phyloP scores from a whole-genome alignment of 2,888 invertebrate genomes.

The Drosophila austrosaltans region DNA sequence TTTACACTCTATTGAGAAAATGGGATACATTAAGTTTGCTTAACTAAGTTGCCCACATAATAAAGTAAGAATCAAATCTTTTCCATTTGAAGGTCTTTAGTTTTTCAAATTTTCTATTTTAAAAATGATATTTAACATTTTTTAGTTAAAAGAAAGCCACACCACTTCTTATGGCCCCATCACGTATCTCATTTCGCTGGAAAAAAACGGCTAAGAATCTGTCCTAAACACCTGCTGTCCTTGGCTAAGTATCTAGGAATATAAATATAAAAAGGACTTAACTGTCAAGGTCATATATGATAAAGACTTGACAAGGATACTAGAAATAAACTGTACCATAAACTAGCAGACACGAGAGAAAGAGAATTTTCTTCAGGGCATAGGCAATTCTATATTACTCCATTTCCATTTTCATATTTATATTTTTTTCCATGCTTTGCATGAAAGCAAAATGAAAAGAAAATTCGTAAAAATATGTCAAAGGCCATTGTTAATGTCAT shows the following conservation, averaged over 20 bases:
- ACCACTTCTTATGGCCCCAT: background rate
- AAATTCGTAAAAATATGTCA: constrained; percentile 69
- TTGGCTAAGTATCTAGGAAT: background rate
- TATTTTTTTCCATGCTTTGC: background rate
- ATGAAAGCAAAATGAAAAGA: constrained; percentile 67
- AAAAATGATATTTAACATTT: too few species aligned
- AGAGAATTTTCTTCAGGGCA: background rate
- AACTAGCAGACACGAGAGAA: too few species aligned
- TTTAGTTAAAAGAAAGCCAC: too few species aligned
- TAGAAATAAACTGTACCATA: too few species aligned
- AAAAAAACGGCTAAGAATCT: too few species aligned
- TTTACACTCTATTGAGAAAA: background rate
- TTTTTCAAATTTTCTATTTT: too few species aligned
- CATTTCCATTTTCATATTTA: background rate
- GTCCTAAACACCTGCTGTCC: background rate
- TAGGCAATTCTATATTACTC: background rate
- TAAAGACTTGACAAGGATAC: too few species aligned
- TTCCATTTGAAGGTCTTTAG: too few species aligned
- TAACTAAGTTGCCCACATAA: too few species aligned
- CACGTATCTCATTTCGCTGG: background rate
- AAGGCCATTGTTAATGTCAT: constrained; percentile 68
- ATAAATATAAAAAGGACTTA: background rate
- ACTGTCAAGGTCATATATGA: background rate
- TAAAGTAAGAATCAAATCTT: too few species aligned
- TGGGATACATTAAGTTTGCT: background rate